These are phyloP conservation scores for Cephus rjabovi DNA, from an alignment of 2,888 invertebrate genomes.

Conservation along the genomic window DNA sequence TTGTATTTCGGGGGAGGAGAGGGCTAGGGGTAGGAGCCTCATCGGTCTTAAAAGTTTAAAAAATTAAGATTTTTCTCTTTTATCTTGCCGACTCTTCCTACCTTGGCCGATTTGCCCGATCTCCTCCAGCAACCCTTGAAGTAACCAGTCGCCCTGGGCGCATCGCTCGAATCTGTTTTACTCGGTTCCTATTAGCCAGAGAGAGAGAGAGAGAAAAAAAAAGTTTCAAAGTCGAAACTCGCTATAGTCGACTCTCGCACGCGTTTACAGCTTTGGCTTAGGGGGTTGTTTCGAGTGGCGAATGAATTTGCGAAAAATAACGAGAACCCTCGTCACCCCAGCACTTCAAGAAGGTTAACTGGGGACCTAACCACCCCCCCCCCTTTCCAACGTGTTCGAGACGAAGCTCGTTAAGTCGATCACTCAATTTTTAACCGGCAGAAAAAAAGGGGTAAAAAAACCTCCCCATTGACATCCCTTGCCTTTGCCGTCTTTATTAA, in stretches of 20 bases:
- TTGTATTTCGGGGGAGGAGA: neutral
- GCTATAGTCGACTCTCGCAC: neutral
- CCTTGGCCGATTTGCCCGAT: neutral
- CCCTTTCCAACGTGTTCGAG: no score
- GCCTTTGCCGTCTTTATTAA: neutral
- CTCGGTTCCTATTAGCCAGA: neutral
- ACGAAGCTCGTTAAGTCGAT: no score
- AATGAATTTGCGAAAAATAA: neutral
- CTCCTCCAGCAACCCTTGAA: neutral
- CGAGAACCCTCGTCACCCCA: neutral
- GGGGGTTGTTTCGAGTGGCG: neutral
- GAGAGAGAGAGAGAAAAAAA: neutral
- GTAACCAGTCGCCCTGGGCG: neutral
- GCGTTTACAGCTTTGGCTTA: neutral
- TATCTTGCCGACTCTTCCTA: neutral
- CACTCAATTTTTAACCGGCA: no score
- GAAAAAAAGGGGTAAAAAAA: neutral
- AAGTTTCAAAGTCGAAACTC: neutral
- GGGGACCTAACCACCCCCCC: neutral
- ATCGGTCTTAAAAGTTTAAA: conserved; percentile 11
- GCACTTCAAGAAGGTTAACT: neutral
- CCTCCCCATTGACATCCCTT: neutral
- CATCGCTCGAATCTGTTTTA: neutral
- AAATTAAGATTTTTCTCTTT: conserved; percentile 21
- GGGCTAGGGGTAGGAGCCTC: neutral